Evolutionary conservation across 2,888 invertebrate species (phyloP).

Genomic region (Rotaria sp.): DNA sequence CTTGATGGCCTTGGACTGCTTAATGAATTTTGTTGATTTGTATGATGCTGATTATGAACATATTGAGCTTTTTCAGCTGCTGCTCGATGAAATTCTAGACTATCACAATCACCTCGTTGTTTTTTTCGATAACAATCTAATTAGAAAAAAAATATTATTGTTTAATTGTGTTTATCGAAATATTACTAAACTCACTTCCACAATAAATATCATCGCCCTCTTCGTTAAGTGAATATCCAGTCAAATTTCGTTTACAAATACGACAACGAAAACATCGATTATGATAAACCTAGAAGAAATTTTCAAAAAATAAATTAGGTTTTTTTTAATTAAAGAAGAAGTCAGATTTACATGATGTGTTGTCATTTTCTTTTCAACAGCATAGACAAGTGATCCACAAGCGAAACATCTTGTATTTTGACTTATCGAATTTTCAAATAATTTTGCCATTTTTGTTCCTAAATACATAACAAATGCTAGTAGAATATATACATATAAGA

Average conservation of each 20-base stretch:
- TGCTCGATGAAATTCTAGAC: slow-evolving; percentile 5
- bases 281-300: not conserved
- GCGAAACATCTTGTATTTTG: not conserved
- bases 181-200: not conserved
- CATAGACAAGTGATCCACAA: not conserved
- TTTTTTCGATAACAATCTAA: slow-evolving; percentile 16
- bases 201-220: slow-evolving; percentile 28
- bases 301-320: too few relatives aligned
- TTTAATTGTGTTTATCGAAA: not conserved
- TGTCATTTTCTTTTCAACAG: not conserved
- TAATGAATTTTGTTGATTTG: not conserved
- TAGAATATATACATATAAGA: not conserved
- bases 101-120: slow-evolving; percentile 10
- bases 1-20: not conserved
- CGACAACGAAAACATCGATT: slow-evolving; percentile 30
- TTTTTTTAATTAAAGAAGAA: not conserved
- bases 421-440: not conserved
- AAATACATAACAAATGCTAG: not conserved
- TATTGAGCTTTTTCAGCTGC: not conserved
- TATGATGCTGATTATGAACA: not conserved
- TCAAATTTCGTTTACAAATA: slow-evolving; percentile 20
- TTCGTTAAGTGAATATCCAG: not conserved
- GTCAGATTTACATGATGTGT: not conserved
- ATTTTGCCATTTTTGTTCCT: not conserved
- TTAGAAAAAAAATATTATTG: not conserved